These are phyloP conservation scores for Acanthisitta chloris DNA, from an alignment of 2,113 vertebrate genomes.

Conservation along the genomic window DNA sequence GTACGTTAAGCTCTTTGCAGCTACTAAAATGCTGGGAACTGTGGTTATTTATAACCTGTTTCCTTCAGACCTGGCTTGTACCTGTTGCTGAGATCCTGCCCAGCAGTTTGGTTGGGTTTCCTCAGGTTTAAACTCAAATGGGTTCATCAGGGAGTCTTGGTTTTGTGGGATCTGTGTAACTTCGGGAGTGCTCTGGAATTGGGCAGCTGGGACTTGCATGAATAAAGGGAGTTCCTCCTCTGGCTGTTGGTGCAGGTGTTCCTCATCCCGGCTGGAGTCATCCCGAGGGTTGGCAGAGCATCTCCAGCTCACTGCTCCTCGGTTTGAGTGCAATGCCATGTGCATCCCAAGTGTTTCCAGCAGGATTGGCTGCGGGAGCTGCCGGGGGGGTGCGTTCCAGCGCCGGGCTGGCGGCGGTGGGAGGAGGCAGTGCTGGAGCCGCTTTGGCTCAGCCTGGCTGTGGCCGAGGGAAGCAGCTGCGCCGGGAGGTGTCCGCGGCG, in stretches of 20 bases:
- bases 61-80: rapidly evolving
- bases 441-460: too few relatives aligned
- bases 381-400: too few relatives aligned
- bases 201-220: background rate
- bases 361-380: background rate
- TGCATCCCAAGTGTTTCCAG: background rate
- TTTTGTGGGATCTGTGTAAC: background rate
- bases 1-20: background rate
- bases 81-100: background rate
- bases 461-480: too few relatives aligned
- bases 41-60: background rate
- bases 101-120: background rate
- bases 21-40: background rate
- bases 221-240: background rate
- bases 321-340: background rate
- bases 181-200: background rate
- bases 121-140: background rate
- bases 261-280: background rate
- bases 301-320: background rate
- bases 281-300: background rate
- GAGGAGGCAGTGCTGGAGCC: too few relatives aligned
- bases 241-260: background rate
- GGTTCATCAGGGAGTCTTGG: background rate
- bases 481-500: too few relatives aligned
- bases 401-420: too few relatives aligned